These are phyloP conservation scores for Philypnodon macrostomus DNA, from an alignment of 2,797 vertebrate species.

Conservation along the genomic window DNA sequence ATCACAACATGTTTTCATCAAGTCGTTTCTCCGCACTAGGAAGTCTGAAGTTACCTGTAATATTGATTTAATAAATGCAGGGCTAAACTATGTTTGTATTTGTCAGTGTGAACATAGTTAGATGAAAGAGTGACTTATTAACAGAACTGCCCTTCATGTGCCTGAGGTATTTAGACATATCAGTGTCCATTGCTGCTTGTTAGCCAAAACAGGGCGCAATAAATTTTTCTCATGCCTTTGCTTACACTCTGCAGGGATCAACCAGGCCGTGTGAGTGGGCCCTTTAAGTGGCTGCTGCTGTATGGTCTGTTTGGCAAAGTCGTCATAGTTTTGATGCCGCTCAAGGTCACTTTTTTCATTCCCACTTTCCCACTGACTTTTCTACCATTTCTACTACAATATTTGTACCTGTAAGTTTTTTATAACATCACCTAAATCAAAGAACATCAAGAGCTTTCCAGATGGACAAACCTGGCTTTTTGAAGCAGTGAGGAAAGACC, in stretches of 20 bases:
- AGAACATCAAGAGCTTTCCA: not conserved
- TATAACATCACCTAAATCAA: not conserved
- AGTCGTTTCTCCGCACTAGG: no score
- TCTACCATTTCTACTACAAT: not conserved
- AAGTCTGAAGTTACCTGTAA: no score
- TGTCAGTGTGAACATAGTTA: not conserved
- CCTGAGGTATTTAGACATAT: conserved; percentile 16
- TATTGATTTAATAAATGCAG: no score
- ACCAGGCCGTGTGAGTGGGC: not conserved
- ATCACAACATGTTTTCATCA: conserved; percentile 3
- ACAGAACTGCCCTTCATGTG: conserved; percentile 19
- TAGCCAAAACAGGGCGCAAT: conserved; percentile 14
- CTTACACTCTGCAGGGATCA: conserved; percentile 8
- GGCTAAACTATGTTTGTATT: no score
- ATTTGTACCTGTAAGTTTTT: no score
- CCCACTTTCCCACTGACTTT: no score
- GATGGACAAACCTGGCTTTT: not conserved
- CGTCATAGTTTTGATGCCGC: conserved; percentile 12
- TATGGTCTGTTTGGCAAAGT: conserved; percentile 7
- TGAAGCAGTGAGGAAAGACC: not conserved
- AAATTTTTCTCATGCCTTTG: conserved; percentile 23
- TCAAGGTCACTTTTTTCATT: conserved; percentile 20
- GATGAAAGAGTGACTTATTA: not conserved
- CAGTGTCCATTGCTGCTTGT: conserved; percentile 24
- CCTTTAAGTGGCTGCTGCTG: not conserved